Evolutionary conservation across 2,113 vertebrate genomes (phyloP).

Genomic region (Alligator sinensis): DNA sequence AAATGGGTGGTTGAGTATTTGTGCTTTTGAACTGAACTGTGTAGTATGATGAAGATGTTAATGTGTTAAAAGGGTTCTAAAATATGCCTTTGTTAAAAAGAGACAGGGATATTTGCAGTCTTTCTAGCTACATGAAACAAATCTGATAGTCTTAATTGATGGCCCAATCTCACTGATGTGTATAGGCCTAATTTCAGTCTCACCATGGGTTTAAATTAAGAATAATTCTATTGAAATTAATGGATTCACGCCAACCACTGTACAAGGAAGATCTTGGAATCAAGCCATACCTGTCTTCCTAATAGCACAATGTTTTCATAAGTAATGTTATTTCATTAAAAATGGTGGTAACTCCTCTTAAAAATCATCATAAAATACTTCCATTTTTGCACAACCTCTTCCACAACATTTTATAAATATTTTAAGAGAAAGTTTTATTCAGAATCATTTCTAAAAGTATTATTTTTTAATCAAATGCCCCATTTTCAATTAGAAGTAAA

Average conservation of each 20-base stretch:
- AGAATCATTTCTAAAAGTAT: neutral
- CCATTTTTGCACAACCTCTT: neutral
- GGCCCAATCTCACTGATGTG: neutral
- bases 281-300: neutral
- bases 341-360: neutral
- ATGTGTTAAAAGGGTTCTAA: neutral
- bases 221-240: fast-evolving
- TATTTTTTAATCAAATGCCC: too few relatives aligned
- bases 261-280: neutral
- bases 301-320: neutral
- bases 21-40: slow-evolving; percentile 15
- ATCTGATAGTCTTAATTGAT: neutral
- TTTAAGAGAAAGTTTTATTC: neutral
- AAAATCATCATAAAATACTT: neutral
- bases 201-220: neutral
- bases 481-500: too few relatives aligned
- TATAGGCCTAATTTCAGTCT: neutral
- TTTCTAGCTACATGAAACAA: neutral
- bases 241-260: neutral
- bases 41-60: neutral
- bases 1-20: slow-evolving; percentile 30
- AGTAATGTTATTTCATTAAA: neutral
- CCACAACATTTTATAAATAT: neutral
- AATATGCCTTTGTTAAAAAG: neutral
- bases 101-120: neutral